Base-by-base conservation (phyloP, 1,140 invertebrate species). In the Trissolcus basalis region DNA sequence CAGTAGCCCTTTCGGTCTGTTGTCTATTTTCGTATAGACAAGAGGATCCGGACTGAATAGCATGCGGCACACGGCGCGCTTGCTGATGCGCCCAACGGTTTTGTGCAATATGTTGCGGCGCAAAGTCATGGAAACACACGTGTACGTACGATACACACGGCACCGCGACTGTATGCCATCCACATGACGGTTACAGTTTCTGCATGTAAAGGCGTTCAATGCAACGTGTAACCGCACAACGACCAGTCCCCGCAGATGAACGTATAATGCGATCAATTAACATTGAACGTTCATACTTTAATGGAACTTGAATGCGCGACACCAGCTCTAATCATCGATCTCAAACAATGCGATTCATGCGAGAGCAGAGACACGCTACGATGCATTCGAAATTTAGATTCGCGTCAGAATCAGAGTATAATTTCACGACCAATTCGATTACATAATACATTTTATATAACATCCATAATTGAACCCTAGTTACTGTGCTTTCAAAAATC, bases 241-340 rank as follows among this genome's bases (percentile, higher is more conserved):
- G 54, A 56, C 32, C 9, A 41, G 39, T 48, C 48, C 55, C 67
- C 61, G 15, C 49, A 58, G 55, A 70, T 67, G 56, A 77, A 77
- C 67, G 33, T 56, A 71, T 70, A 33, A 67, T 61, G 61, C 61
- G 47, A 67, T 70, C 61, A 71, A 70, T 77, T 67, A 77, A 77
- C 56, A 71, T 71, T 61, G 36, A 71, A 56, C 61, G 70, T 77
- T 59, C 53, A 64, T 60, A 51, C 50, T 51, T 56, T 63, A 75
- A 69, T 75, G 47, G 35, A 48, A 54, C 27, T 36, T 41, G 56
- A 60, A 56, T 35, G 55, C 51, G 47, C 19, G 35, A 13, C 49
- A 0, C 27, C 36, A 45, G 13, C 32, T 43, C 4, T 33, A 55
- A 53, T 53, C 48, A 61, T 61, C 35, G 56, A 70, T 55, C 49